These are phyloP conservation scores for Protonemura montana DNA, from an alignment of 2,888 invertebrate genomes.

Conservation along the genomic window DNA sequence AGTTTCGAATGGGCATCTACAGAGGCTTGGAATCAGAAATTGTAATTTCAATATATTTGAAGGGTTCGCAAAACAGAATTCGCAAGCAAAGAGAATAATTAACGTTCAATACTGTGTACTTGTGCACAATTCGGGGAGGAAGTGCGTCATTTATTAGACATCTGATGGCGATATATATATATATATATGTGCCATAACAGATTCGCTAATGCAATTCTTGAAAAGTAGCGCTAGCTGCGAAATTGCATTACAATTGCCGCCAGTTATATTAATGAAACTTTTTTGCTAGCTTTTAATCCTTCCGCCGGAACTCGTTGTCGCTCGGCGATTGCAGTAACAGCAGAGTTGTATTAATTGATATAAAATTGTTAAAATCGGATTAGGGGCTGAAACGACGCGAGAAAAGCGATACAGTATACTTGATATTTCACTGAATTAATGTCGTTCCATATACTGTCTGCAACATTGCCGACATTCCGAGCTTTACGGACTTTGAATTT, in stretches of 20 bases:
- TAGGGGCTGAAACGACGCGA: background rate
- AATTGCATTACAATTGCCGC: background rate
- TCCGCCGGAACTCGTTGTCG: background rate
- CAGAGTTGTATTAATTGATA: conserved; percentile 16
- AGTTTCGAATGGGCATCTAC: background rate
- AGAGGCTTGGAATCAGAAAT: background rate
- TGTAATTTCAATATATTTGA: background rate
- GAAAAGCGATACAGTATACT: background rate
- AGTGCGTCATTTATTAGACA: background rate
- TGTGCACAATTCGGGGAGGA: background rate
- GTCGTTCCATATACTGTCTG: background rate
- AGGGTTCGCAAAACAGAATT: background rate
- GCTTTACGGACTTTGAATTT: background rate
- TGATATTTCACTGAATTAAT: conserved; percentile 1
- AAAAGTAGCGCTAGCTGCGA: background rate
- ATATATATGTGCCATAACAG: background rate
- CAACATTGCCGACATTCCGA: background rate
- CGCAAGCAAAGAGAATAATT: conserved; percentile 5
- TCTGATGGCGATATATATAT: background rate
- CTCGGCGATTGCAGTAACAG: background rate
- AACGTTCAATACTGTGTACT: background rate
- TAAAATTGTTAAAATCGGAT: conserved; percentile 28
- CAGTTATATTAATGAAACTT: background rate
- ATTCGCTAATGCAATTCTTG: background rate
- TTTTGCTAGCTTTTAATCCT: conserved; percentile 21